phyloP scores from a whole-genome alignment of 2,113 vertebrate genomes.

The Crypturellus undulatus region DNA sequence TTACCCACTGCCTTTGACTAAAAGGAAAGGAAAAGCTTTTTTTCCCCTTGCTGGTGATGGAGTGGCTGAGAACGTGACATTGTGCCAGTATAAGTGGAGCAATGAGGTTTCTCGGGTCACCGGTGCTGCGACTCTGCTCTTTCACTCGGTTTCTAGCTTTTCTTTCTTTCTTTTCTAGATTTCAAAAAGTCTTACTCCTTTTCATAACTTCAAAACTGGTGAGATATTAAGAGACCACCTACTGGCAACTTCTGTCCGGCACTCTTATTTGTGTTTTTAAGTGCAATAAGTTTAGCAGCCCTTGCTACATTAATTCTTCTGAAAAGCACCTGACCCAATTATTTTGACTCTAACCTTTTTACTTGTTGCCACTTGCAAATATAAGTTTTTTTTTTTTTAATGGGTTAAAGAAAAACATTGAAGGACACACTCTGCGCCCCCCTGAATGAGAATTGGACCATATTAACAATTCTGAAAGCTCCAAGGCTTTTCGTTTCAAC shows the following conservation, averaged over 20 bases:
- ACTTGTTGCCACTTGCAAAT: slow-evolving; percentile 66
- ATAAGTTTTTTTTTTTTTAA: slow-evolving; percentile 8
- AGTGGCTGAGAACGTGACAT: slow-evolving; percentile 74
- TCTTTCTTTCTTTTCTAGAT: slow-evolving; percentile 74
- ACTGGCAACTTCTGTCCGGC: slow-evolving; percentile 60
- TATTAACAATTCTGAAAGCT: slow-evolving; percentile 25
- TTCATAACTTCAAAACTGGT: slow-evolving; percentile 75
- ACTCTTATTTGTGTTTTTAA: slow-evolving; percentile 61
- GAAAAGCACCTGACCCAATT: slow-evolving; percentile 51
- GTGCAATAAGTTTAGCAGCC: slow-evolving; percentile 55
- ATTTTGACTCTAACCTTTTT: slow-evolving; percentile 43
- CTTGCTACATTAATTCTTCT: slow-evolving; percentile 52
- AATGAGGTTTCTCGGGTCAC: slow-evolving; percentile 79
- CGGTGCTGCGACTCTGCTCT: slow-evolving; percentile 68
- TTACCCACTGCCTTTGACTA: slow-evolving; percentile 83
- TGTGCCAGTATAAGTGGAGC: slow-evolving; percentile 72
- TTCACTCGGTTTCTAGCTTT: slow-evolving; percentile 77
- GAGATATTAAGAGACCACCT: slow-evolving; percentile 66
- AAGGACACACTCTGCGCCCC: background rate
- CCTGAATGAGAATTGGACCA: slow-evolving; percentile 8
- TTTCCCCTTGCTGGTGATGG: slow-evolving; percentile 73
- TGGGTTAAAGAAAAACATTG: slow-evolving; percentile 39
- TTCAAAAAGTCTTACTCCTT: slow-evolving; percentile 76
- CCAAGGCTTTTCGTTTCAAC: background rate
- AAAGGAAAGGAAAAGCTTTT: slow-evolving; percentile 80